Percentiles rank a stretch among this genome's conserved stretches.
Evolutionary conservation across 2,888 invertebrate species (phyloP).

Genomic region (Andrena fulva): DNA sequence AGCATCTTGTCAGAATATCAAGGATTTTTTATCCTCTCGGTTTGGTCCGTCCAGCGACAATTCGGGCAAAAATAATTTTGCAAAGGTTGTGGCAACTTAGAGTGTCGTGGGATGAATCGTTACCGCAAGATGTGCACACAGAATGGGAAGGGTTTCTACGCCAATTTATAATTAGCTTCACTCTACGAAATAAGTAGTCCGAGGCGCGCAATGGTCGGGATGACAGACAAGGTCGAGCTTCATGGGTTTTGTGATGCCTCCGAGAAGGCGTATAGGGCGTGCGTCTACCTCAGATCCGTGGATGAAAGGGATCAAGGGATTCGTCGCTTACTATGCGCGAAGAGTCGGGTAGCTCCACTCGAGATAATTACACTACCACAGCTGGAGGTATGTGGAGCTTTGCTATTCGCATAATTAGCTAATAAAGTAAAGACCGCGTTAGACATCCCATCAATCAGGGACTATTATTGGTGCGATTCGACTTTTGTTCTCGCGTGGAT

Average conservation of each 20-base stretch:
- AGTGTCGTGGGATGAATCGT: neutral
- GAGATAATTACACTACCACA: neutral
- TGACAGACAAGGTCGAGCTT: neutral
- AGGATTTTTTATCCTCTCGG: neutral
- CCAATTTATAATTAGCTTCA: too few species aligned
- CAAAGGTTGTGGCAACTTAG: neutral
- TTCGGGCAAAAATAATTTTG: neutral
- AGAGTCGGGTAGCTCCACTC: neutral
- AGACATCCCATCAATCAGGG: too few species aligned
- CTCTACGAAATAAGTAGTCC: neutral
- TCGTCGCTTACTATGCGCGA: neutral
- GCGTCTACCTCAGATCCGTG: neutral
- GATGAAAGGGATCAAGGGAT: neutral
- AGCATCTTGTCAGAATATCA: slow-evolving; percentile 2
- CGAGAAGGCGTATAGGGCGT: neutral
- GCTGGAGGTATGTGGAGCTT: neutral
- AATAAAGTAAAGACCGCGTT: neutral
- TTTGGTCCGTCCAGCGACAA: neutral
- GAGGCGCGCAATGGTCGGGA: neutral
- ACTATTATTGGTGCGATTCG: too few species aligned
- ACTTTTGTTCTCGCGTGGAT: too few species aligned
- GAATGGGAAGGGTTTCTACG: neutral
- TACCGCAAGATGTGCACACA: neutral
- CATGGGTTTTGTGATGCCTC: neutral
- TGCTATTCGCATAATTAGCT: neutral